These are phyloP conservation scores for Drosophila bocqueti DNA, from an alignment of 1,140 invertebrate species.

Conservation along the genomic window DNA sequence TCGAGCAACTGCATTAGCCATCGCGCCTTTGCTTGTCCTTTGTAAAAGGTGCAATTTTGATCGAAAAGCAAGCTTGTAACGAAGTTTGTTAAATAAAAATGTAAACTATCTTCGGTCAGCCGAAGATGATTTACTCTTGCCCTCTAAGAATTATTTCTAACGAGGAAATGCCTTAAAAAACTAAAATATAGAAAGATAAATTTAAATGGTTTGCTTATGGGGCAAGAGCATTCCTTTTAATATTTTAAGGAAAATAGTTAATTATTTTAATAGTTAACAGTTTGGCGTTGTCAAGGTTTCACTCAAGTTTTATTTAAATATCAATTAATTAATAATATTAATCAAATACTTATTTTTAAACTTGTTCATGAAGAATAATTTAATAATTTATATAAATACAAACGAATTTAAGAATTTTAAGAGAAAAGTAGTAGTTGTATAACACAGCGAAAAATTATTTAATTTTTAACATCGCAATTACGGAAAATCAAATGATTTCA, in stretches of 20 bases:
- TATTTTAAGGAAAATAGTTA: neutral
- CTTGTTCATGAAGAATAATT: neutral
- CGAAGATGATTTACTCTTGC: conserved; percentile 47
- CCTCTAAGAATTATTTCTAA: neutral
- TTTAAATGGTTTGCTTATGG: no score
- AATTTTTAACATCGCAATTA: neutral
- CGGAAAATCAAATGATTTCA: neutral
- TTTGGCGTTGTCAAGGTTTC: conserved; percentile 13
- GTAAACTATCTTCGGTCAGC: conserved; percentile 23
- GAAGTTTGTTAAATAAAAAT: conserved; percentile 16
- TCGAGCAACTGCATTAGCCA: conserved; percentile 24
- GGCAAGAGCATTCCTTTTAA: neutral
- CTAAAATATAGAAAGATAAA: neutral
- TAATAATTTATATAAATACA: neutral
- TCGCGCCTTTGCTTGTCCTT: conserved; percentile 18
- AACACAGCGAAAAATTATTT: neutral
- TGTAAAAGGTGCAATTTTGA: conserved; percentile 70
- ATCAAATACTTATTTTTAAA: neutral
- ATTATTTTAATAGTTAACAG: neutral
- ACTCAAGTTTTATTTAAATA: neutral
- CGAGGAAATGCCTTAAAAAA: neutral
- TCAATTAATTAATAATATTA: neutral
- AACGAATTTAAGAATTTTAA: neutral
- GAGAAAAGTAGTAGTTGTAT: neutral
- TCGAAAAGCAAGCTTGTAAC: conserved; percentile 22